phyloP scores from a whole-genome alignment of 2,797 vertebrate genomes.

The Neopelma chrysocephalum region DNA sequence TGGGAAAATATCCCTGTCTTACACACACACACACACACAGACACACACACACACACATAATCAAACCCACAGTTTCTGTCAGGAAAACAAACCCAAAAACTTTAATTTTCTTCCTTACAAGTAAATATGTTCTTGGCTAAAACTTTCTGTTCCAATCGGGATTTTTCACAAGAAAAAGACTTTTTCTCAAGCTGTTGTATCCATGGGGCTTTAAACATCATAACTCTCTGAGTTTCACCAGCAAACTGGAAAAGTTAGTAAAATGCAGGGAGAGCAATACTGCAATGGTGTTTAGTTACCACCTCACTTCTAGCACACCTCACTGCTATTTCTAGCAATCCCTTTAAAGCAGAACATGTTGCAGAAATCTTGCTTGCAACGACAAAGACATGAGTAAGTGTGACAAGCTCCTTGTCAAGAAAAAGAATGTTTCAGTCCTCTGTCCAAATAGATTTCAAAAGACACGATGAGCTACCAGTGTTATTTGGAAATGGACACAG shows the following conservation, averaged over 20 bases:
- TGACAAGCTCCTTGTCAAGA: slow-evolving; percentile 2
- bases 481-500: slow-evolving; percentile 5
- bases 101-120: background rate
- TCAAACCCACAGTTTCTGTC: background rate
- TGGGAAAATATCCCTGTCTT: background rate
- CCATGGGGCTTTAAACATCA: background rate
- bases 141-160: background rate
- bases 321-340: background rate
- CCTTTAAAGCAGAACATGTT: slow-evolving; percentile 16
- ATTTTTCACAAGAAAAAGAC: background rate
- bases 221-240: background rate
- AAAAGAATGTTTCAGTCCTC: background rate
- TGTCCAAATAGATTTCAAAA: slow-evolving; percentile 36
- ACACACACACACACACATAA: background rate
- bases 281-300: background rate
- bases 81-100: background rate
- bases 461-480: background rate
- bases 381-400: slow-evolving; percentile 27
- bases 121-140: background rate
- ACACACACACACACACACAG: background rate
- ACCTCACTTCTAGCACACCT: background rate
- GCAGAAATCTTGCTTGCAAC: background rate
- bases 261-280: background rate
- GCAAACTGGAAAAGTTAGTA: background rate
- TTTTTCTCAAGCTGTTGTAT: background rate